These are phyloP conservation scores for Daphoenositta chrysoptera DNA, from an alignment of 2,113 vertebrate genomes.

Conservation along the genomic window DNA sequence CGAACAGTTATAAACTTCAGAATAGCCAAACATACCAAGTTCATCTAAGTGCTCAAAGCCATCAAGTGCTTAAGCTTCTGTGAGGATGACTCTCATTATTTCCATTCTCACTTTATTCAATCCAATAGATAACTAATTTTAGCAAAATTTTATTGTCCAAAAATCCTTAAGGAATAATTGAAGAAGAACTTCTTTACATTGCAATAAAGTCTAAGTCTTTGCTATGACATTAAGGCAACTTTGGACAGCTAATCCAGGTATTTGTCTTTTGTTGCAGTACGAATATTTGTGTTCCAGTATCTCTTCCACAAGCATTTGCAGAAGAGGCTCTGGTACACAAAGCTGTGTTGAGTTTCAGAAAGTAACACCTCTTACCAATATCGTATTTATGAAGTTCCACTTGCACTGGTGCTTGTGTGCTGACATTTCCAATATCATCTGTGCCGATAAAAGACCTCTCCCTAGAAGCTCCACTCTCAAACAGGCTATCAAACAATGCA, in stretches of 20 bases:
- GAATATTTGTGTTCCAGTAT: not conserved
- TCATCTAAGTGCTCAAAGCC: not conserved
- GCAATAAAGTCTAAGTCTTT: not conserved
- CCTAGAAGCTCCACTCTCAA: conserved; percentile 70
- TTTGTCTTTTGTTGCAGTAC: not conserved
- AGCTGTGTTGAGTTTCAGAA: not conserved
- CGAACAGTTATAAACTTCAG: not conserved
- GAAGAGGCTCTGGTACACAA: not conserved
- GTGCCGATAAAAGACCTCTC: conserved; percentile 84
- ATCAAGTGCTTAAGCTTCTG: not conserved
- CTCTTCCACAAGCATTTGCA: not conserved
- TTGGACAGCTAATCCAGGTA: not conserved
- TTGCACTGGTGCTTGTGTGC: conserved; percentile 71
- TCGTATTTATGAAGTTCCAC: conserved; percentile 84
- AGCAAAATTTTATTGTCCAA: not conserved
- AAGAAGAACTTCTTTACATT: not conserved
- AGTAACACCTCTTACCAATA: conserved; percentile 74
- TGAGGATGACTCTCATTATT: not conserved
- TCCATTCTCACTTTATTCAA: not conserved
- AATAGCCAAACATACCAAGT: not conserved
- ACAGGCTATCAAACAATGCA: conserved; percentile 81
- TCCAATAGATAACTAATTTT: not conserved
- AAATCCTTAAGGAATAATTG: not conserved
- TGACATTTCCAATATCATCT: conserved; percentile 81
- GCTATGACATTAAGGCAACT: not conserved